A percentile compares a stretch with the other conserved stretches of the same genome.
Evolutionary conservation across 2,888 invertebrate species (phyloP).

Genomic region (Thymelicus sylvestris): DNA sequence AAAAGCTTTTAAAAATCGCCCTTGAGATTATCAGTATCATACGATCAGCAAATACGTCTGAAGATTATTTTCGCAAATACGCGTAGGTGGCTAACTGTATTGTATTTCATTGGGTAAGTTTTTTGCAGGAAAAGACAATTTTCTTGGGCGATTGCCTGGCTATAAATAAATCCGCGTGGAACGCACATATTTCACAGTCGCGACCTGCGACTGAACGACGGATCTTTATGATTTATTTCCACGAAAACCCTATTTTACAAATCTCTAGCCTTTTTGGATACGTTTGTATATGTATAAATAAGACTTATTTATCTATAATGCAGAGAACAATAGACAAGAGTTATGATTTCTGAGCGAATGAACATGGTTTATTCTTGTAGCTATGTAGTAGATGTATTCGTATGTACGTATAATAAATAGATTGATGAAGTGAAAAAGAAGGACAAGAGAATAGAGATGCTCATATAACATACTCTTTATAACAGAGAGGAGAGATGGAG

Average conservation of each 20-base stretch:
- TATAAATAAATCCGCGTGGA: conserved; percentile 59
- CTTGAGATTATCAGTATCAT: too few species aligned
- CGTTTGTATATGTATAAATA: conserved; percentile 29
- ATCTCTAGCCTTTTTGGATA: conserved; percentile 32
- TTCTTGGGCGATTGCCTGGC: conserved; percentile 51
- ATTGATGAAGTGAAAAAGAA: too few species aligned
- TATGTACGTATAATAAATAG: not conserved
- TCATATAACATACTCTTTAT: too few species aligned
- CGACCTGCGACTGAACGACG: conserved; percentile 65
- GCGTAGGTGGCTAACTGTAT: conserved; percentile 9
- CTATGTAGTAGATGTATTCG: not conserved
- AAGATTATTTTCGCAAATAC: not conserved
- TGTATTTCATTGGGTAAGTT: conserved; percentile 28
- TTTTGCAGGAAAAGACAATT: conserved; percentile 37
- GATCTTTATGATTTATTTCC: conserved; percentile 62
- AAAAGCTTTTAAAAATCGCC: too few species aligned
- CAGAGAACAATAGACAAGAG: conserved; percentile 10
- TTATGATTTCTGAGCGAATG: conserved; percentile 5
- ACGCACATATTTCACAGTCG: conserved; percentile 63
- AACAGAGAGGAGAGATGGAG: too few species aligned
- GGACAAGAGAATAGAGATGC: too few species aligned
- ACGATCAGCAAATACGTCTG: not conserved
- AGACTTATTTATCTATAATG: conserved; percentile 18
- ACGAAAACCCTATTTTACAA: conserved; percentile 44
- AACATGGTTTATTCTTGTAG: not conserved